These are phyloP conservation scores for Falco columbarius DNA, from an alignment of 2,797 vertebrate species.

Conservation along the genomic window DNA sequence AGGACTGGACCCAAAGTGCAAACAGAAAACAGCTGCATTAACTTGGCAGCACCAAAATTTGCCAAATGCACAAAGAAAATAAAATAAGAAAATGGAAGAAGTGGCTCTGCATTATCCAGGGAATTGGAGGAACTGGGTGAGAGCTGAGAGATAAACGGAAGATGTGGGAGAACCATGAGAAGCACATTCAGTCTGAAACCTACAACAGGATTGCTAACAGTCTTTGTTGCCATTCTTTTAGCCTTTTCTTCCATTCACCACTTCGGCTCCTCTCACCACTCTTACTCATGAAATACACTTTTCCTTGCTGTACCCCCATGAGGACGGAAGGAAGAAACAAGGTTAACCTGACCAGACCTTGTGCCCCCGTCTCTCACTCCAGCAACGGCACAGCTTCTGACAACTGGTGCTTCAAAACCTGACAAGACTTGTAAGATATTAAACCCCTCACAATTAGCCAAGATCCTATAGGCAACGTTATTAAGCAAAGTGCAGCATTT, in stretches of 20 bases:
- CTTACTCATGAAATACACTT: background rate
- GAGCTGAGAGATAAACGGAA: background rate
- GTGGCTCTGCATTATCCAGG: background rate
- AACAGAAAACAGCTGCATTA: slow-evolving; percentile 1
- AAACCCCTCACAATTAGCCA: background rate
- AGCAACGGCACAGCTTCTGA: background rate
- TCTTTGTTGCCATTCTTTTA: background rate
- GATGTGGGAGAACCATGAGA: background rate
- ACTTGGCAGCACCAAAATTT: background rate
- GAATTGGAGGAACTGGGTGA: background rate
- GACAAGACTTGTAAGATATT: background rate
- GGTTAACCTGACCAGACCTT: background rate
- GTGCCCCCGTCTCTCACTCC: background rate
- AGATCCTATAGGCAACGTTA: background rate
- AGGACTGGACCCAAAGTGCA: background rate
- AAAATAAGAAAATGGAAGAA: background rate
- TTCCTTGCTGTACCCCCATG: background rate
- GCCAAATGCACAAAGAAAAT: background rate
- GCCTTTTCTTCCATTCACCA: background rate
- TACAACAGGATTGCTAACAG: background rate
- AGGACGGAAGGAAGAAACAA: background rate
- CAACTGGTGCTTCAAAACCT: background rate
- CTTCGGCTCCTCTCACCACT: background rate
- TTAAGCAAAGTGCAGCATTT: background rate
- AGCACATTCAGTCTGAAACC: background rate